Conservation (phyloP, 2,888 invertebrate genomes). For the Entomobrya multifasciata region DNA sequence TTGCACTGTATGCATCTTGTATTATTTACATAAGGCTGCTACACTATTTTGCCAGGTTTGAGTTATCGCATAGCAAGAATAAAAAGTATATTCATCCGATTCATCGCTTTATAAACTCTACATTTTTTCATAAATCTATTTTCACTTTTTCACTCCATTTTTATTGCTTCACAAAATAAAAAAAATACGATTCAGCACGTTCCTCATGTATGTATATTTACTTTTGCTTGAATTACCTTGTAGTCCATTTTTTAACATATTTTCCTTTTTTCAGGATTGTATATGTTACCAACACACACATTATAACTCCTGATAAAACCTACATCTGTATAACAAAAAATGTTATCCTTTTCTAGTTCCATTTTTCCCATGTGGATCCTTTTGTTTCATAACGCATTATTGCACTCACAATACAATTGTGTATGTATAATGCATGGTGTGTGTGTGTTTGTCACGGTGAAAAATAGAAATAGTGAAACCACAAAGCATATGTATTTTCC, state of each 20-base stretch:
- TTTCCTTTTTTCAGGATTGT: slow-evolving; percentile 9
- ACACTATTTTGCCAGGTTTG: too few relatives aligned
- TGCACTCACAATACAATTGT: too few relatives aligned
- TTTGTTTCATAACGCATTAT: slow-evolving; percentile 39
- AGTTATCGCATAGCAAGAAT: too few relatives aligned
- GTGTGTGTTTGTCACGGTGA: slow-evolving; percentile 18
- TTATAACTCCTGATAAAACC: neutral
- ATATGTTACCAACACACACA: neutral
- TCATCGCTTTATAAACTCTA: neutral
- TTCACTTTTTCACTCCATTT: slow-evolving; percentile 54
- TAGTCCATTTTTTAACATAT: slow-evolving; percentile 54
- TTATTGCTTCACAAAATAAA: slow-evolving; percentile 40
- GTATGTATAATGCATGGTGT: neutral
- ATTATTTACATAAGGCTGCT: too few relatives aligned
- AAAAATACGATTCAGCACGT: slow-evolving; percentile 58
- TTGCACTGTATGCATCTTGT: too few relatives aligned
- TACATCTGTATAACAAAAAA: neutral
- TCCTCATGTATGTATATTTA: slow-evolving; percentile 61
- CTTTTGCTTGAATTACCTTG: slow-evolving; percentile 53
- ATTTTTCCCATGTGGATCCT: slow-evolving; percentile 34
- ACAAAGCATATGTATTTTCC: slow-evolving; percentile 9
- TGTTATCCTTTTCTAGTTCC: neutral
- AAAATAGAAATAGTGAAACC: slow-evolving; percentile 15
- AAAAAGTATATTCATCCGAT: neutral
- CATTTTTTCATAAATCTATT: slow-evolving; percentile 58